Base-by-base conservation (phyloP, 1,140 invertebrate species). In the Daktulosphaira vitifoliae region DNA sequence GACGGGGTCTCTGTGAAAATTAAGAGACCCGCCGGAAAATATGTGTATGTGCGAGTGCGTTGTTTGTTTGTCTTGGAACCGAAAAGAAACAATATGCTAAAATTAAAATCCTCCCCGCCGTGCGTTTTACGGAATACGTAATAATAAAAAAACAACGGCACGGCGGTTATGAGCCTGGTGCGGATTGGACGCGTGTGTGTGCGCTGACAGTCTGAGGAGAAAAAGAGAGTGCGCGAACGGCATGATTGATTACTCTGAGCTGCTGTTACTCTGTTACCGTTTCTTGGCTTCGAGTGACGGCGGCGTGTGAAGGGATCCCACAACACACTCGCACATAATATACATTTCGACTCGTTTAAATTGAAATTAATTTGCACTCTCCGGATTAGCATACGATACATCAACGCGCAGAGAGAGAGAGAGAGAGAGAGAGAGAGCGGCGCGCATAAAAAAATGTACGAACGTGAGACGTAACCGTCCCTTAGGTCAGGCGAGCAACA, bases 341-440 rank as follows among this genome's bases (percentile, higher is more conserved):
- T 18, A 20, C 56, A 33, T 46, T 59, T 46, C 56, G 56, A 62
- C 56, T 62, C 56, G 56, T 62, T 62, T 62, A 62, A 62, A 62
- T 62, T 62, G 56, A 62, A 62, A 62, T 62, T 62, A 62, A 62
- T 62, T 62, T 62, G 42, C 56, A 33, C 56, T 48, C 54, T 59
- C 54, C 42, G 39, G 25, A 59, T 59, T 59, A 59, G 39, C 54
- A 59, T 59, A 46, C 25, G 42, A 59, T 59, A 18, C n/a, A 42
- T 25, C 9, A 11, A 22, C 38, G n/a, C 3, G 22, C 4, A n/a
- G 6, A 5, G 33, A 5, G 13, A 13, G 33, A 44, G n/a, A 11
- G 39, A 44, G 29, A 33, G 29, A 6, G 29, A 33, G 29, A 33
- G 29, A 6, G 29, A 33, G 29, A 33, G 11, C 29, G 29, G 29